phyloP scores from a whole-genome alignment of 2,113 vertebrate species.

The Sylvia atricapilla region DNA sequence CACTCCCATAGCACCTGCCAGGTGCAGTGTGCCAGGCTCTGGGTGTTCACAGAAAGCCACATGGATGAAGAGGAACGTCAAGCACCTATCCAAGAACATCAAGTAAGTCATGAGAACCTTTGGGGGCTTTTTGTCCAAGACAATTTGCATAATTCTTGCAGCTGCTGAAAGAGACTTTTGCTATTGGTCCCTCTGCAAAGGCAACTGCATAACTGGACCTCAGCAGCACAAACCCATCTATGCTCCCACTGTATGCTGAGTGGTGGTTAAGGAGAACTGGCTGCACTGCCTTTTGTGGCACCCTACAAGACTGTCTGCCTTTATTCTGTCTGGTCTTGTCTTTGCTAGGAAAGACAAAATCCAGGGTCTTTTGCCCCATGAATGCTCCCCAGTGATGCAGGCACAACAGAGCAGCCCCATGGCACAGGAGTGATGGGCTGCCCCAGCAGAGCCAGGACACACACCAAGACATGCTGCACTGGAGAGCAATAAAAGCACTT shows the following conservation, averaged over 20 bases:
- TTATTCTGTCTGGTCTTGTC: neutral
- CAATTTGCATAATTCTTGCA: neutral
- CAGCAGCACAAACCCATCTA: neutral
- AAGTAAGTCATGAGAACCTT: conserved; percentile 32
- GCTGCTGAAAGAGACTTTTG: conserved; percentile 38
- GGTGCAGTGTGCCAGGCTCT: neutral
- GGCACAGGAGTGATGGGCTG: neutral
- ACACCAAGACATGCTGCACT: neutral
- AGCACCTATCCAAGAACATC: neutral
- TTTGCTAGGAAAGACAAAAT: neutral
- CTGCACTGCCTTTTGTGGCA: neutral
- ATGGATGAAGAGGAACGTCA: neutral
- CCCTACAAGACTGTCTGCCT: neutral
- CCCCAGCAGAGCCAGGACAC: neutral
- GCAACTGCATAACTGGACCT: neutral
- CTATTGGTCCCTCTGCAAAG: neutral
- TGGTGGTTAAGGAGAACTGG: neutral
- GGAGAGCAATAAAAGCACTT: neutral
- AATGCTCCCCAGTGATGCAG: neutral
- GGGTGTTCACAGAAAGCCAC: neutral
- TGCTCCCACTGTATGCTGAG: neutral
- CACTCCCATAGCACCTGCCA: neutral
- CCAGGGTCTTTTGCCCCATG: neutral
- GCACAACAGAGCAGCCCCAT: fast-evolving
- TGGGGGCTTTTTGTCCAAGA: conserved; percentile 29